phyloP scores from a whole-genome alignment of 2,113 vertebrate species.

The Pyxicephalus adspersus region DNA sequence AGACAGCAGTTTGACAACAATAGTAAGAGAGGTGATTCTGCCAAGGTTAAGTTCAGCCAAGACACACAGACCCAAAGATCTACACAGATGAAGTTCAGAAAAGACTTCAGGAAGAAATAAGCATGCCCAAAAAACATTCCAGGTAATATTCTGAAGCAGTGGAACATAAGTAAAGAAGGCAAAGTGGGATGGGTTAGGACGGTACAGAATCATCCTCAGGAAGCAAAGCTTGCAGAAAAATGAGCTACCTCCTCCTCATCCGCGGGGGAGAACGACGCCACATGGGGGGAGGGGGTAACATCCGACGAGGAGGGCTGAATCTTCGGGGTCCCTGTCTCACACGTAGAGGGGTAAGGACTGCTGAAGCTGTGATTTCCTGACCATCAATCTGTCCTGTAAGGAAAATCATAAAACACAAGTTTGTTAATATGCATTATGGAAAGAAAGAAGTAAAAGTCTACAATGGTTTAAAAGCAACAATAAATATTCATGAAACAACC shows the following conservation, averaged over 20 bases:
- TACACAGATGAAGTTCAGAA: no score
- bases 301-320: slow-evolving; percentile 87
- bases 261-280: slow-evolving; percentile 93
- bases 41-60: no score
- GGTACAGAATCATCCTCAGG: not conserved
- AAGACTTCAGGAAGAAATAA: no score
- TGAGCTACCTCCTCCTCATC: slow-evolving; percentile 87
- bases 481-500: no score
- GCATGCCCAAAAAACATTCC: not conserved
- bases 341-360: slow-evolving; percentile 84
- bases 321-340: slow-evolving; percentile 78
- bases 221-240: not conserved
- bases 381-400: slow-evolving; percentile 92
- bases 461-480: no score
- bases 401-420: not conserved
- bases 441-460: no score
- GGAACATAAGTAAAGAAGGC: not conserved
- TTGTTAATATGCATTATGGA: not conserved
- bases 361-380: slow-evolving; percentile 94
- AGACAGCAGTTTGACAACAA: not conserved
- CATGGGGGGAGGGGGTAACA: slow-evolving; percentile 91
- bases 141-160: not conserved
- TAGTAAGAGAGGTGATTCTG: not conserved
- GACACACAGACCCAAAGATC: no score
- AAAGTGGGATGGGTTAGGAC: not conserved